phyloP scores from a whole-genome alignment of 1,140 invertebrate species.

The Zophobas morio region DNA sequence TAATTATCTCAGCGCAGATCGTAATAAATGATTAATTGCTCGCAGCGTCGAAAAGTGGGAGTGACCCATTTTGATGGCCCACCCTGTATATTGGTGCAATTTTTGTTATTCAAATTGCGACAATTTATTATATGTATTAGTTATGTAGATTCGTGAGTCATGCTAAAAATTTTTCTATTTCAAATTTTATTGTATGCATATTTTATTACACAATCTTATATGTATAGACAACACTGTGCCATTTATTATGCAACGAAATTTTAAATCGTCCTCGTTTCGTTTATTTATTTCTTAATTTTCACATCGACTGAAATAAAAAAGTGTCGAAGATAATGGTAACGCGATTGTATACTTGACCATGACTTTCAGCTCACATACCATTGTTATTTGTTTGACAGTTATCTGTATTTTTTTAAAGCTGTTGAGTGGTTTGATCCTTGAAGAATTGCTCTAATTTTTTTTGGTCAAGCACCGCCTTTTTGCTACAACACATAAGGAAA shows the following conservation, averaged over 20 bases:
- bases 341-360: not conserved
- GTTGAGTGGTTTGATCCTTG: conserved; percentile 14
- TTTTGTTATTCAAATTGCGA: conserved; percentile 34
- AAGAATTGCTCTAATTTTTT: conserved; percentile 23
- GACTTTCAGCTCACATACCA: conserved; percentile 36
- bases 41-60: not conserved
- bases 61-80: not conserved
- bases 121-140: conserved; percentile 7
- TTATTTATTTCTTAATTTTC: conserved; percentile 8
- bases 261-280: conserved; percentile 5
- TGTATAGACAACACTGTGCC: conserved; percentile 9
- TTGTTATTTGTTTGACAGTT: conserved; percentile 40
- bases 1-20: conserved; percentile 18
- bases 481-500: conserved; percentile 10
- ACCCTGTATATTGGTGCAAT: conserved; percentile 26
- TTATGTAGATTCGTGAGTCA: conserved; percentile 30
- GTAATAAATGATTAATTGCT: not conserved
- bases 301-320: not conserved
- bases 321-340: not conserved
- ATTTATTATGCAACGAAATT: conserved; percentile 21
- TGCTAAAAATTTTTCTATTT: conserved; percentile 21
- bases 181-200: conserved; percentile 30
- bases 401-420: not conserved
- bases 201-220: conserved; percentile 23
- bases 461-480: conserved; percentile 8